phyloP scores from a whole-genome alignment of 2,797 vertebrate species.

The Hoplostethus mediterraneus region DNA sequence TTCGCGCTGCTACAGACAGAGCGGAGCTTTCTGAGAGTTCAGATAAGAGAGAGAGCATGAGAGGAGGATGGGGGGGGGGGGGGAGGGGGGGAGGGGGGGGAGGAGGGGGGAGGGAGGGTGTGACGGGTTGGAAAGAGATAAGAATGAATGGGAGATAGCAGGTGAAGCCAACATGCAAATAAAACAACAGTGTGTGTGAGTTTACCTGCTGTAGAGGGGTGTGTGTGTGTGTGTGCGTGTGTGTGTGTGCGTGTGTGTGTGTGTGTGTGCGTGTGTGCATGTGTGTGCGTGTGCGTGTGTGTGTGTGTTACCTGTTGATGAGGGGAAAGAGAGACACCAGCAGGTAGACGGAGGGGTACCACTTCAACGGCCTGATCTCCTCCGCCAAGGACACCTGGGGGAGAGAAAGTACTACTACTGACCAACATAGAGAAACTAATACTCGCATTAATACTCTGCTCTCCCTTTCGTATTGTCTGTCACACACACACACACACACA shows the following conservation, averaged over 20 bases:
- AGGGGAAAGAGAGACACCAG: slow-evolving; percentile 86
- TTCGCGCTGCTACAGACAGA: slow-evolving; percentile 32
- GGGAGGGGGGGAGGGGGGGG: slow-evolving; percentile 17
- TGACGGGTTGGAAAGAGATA: slow-evolving; percentile 56
- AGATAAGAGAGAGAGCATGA: slow-evolving; percentile 62
- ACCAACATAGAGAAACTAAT: slow-evolving; percentile 30
- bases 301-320: slow-evolving; percentile 85
- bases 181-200: slow-evolving; percentile 37
- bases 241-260: background rate
- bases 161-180: slow-evolving; percentile 65
- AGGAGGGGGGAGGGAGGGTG: slow-evolving; percentile 28
- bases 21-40: slow-evolving; percentile 59
- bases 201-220: slow-evolving; percentile 21
- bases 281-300: background rate
- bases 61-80: slow-evolving; percentile 35
- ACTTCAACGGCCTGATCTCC: slow-evolving; percentile 85
- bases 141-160: slow-evolving; percentile 42
- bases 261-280: slow-evolving; percentile 14
- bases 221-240: slow-evolving; percentile 18
- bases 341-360: slow-evolving; percentile 89
- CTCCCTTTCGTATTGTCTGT: no score
- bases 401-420: slow-evolving; percentile 24
- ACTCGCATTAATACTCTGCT: slow-evolving; percentile 4
- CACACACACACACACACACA: background rate
- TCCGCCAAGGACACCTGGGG: slow-evolving; percentile 83